These are phyloP conservation scores for Manis pentadactyla DNA, from an alignment of 2,797 vertebrate species.

Conservation along the genomic window DNA sequence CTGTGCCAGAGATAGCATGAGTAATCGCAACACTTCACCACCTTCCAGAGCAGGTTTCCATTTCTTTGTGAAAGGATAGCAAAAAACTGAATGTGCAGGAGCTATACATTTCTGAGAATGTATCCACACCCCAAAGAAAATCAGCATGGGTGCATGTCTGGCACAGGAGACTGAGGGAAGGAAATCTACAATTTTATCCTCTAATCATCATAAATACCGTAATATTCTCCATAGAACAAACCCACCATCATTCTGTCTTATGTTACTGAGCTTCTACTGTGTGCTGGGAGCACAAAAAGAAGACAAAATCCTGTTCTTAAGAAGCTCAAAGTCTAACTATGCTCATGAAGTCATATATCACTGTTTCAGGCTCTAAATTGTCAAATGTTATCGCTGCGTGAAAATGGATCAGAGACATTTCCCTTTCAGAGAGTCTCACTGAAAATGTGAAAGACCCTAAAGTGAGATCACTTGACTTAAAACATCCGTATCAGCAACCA, in stretches of 20 bases:
- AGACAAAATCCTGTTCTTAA: background rate
- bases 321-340: background rate
- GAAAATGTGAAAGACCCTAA: constrained; percentile 54
- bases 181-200: background rate
- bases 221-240: background rate
- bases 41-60: background rate
- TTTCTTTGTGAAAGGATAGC: background rate
- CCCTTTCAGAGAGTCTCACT: background rate
- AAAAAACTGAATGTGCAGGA: background rate
- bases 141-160: background rate
- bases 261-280: background rate
- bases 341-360: background rate
- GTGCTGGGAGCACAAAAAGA: background rate
- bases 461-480: constrained; percentile 25
- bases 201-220: background rate
- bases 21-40: background rate
- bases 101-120: background rate
- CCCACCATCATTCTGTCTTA: background rate
- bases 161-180: background rate
- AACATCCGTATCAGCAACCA: background rate
- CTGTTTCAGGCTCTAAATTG: background rate
- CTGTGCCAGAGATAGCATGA: background rate
- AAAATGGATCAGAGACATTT: constrained; percentile 56
- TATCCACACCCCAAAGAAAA: background rate
- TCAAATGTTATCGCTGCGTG: constrained; percentile 25